Percentiles rank a stretch among this genome's conserved stretches.
Evolutionary conservation across 2,888 invertebrate species (phyloP).

Genomic region (Caenorhabditis sulstoni): DNA sequence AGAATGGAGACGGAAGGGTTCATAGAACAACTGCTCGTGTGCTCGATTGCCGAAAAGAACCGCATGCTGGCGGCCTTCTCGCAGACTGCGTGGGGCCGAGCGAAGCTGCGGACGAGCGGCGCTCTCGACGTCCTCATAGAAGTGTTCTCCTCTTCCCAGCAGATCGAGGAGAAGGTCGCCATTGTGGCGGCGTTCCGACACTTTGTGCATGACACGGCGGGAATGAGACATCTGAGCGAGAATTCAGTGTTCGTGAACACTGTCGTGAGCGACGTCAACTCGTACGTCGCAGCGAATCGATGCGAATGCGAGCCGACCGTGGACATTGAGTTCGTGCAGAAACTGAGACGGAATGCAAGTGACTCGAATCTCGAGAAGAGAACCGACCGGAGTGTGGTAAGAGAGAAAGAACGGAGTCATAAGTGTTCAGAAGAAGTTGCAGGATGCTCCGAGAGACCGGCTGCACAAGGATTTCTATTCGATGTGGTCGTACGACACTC

Average conservation of each 20-base stretch:
- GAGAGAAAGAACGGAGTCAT: neutral
- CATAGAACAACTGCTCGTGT: slow-evolving; percentile 40
- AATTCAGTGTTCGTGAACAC: slow-evolving; percentile 63
- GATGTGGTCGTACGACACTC: slow-evolving; percentile 60
- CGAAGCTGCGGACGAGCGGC: slow-evolving; percentile 70
- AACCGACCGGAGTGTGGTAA: slow-evolving; percentile 1
- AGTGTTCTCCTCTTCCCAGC: slow-evolving; percentile 27
- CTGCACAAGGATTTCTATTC: slow-evolving; percentile 64
- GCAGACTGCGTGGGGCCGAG: slow-evolving; percentile 75
- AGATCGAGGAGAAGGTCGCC: slow-evolving; percentile 51
- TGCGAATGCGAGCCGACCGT: slow-evolving; percentile 53
- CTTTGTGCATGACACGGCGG: slow-evolving; percentile 70
- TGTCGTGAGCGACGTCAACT: slow-evolving; percentile 63
- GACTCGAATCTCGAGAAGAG: neutral
- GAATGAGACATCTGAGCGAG: slow-evolving; percentile 59
- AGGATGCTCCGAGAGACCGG: slow-evolving; percentile 17
- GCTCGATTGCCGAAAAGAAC: slow-evolving; percentile 22
- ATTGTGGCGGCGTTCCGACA: slow-evolving; percentile 61
- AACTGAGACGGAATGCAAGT: neutral
- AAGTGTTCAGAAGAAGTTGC: neutral
- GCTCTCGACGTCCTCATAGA: slow-evolving; percentile 72
- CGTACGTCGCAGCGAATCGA: slow-evolving; percentile 56
- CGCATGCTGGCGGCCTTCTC: slow-evolving; percentile 58
- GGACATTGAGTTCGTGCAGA: slow-evolving; percentile 48
- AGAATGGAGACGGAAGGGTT: slow-evolving; percentile 59